Evolutionary conservation across 2,888 invertebrate genomes (phyloP), one percentile per base, ranked within the genome.

Genomic region (Mellilla xanthometata): DNA sequence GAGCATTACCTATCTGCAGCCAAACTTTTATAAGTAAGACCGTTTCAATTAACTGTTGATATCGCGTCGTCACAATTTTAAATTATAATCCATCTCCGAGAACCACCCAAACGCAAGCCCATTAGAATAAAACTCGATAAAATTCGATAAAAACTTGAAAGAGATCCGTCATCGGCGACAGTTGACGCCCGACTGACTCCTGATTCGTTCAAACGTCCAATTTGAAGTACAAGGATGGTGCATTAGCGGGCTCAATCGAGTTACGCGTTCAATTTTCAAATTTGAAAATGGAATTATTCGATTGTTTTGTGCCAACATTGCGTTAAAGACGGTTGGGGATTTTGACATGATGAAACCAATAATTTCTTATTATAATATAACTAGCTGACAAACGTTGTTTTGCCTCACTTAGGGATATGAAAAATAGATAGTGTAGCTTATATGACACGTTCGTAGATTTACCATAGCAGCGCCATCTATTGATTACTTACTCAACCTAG

Each of bases 241-340:
- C 85, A 85, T 85, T 85, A 83, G 72, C 74, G 65, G 61, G 58
- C 65, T 66, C 77, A 81, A 83, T 82, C 66, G 78, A 81, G 79
- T 85, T 79, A 81, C 66, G 62, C 69, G 72, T 73, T 77, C 72
- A 62, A 80, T 79, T 82, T 80, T 74, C 69, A 72, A 70, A 80
- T 81, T 82, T 72, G 71, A 76, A 82, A 81, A 81, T 81, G 70
- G 75, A 80, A 80, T 82, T 72, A 75, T 66, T 66, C 66, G 69
- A 75, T 79, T 83, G 77, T 82, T 81, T 64, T 54, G 49, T 45
- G 52, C 49, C 48, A 62, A 47, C 46, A 44, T 54, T 48, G 60
- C 60, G 62, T 60, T 58, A 55, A 58, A 45, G 19, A 27, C 9
- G 29, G 35, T 19, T 19, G 15, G 2, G 15, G 6, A 19, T 6